Evolutionary conservation across 2,888 invertebrate genomes (phyloP).

Genomic region (Amiota minor): DNA sequence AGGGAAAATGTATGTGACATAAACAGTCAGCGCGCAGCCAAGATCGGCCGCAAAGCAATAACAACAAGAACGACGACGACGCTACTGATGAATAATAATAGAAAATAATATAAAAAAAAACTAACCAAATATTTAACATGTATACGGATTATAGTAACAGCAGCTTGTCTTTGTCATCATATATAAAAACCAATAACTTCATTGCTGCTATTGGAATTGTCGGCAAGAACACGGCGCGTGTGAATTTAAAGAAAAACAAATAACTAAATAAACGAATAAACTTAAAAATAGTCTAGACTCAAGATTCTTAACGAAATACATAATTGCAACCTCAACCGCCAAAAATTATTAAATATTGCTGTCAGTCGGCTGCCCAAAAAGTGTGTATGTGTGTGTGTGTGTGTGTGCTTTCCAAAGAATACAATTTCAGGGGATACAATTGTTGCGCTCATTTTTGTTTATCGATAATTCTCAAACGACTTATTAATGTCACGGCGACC

Average conservation of each 20-base stretch:
- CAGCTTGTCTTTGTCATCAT: not conserved
- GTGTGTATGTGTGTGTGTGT: not conserved
- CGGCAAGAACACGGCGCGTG: not conserved
- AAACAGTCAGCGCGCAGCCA: not conserved
- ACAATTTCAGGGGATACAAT: not conserved
- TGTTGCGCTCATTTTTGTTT: constrained; percentile 13
- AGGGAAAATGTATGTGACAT: not conserved
- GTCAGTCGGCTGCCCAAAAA: not conserved
- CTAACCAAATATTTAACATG: not conserved
- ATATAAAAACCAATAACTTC: not conserved
- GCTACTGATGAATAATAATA: not conserved
- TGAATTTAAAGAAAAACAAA: not conserved
- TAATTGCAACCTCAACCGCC: not conserved
- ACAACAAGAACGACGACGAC: not conserved
- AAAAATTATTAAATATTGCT: not conserved
- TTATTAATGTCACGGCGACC: not conserved
- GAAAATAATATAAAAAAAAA: not conserved
- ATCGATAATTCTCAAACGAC: constrained; percentile 7
- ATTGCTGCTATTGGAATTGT: not conserved
- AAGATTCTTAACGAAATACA: no score
- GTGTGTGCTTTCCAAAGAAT: no score
- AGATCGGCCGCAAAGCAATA: not conserved
- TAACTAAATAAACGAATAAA: not conserved
- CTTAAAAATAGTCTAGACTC: not conserved
- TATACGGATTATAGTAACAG: not conserved